Conservation (phyloP, 1,140 invertebrate species). For the Bradysia coprophila region DNA sequence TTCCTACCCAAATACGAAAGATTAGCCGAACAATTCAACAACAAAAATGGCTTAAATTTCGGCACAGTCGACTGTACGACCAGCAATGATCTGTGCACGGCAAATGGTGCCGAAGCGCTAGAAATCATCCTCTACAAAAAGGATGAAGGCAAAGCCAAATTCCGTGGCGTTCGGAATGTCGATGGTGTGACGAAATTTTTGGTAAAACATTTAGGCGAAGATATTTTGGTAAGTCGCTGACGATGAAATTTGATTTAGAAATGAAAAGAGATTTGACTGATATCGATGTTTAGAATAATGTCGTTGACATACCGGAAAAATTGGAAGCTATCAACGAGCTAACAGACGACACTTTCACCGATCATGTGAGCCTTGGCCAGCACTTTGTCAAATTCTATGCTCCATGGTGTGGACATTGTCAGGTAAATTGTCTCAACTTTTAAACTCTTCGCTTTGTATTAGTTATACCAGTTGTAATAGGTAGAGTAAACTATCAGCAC, state of each 20-base stretch:
- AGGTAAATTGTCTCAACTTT: slow-evolving; percentile 30
- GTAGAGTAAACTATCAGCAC: no score
- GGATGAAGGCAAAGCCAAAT: not conserved
- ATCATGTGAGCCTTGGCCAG: slow-evolving; percentile 39
- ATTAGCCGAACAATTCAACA: slow-evolving; percentile 44
- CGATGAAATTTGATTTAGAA: slow-evolving; percentile 10
- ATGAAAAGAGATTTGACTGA: slow-evolving; percentile 53
- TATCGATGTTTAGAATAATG: slow-evolving; percentile 29
- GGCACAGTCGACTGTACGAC: slow-evolving; percentile 62
- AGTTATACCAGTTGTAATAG: no score
- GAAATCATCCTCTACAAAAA: slow-evolving; percentile 11
- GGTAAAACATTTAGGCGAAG: not conserved
- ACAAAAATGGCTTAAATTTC: slow-evolving; percentile 39
- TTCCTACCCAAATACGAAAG: slow-evolving; percentile 51
- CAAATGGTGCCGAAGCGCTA: slow-evolving; percentile 46
- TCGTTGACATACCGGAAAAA: slow-evolving; percentile 15
- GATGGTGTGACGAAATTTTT: not conserved
- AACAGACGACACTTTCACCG: slow-evolving; percentile 49
- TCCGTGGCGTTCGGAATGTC: not conserved
- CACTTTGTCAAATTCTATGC: slow-evolving; percentile 76
- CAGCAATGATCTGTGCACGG: slow-evolving; percentile 44
- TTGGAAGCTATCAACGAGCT: slow-evolving; percentile 38
- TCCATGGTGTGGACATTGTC: slow-evolving; percentile 72
- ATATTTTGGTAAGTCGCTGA: not conserved
- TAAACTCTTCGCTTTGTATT: no score